These are phyloP conservation scores for Myotis findleyi DNA, from an alignment of 2,797 vertebrate species.

Conservation along the genomic window DNA sequence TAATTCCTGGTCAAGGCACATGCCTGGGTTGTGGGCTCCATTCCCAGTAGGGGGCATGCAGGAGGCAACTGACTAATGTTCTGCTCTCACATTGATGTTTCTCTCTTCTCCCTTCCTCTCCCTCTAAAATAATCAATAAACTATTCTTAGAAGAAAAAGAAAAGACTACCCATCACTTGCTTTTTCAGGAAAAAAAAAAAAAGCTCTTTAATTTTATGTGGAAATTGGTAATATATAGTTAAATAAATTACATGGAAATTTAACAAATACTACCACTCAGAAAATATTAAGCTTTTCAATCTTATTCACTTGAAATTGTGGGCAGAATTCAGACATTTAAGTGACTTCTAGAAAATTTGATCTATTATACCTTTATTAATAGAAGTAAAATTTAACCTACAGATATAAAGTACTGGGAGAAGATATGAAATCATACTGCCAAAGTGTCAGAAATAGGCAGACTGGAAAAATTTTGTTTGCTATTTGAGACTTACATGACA, in stretches of 20 bases:
- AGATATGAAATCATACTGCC: not conserved
- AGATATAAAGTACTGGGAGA: not conserved
- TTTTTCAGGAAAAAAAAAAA: not conserved
- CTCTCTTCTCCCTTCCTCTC: too few species aligned
- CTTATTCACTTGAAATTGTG: not conserved
- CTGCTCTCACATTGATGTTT: too few species aligned
- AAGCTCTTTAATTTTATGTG: conserved; percentile 19
- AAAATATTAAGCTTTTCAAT: conserved; percentile 9
- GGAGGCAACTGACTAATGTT: too few species aligned
- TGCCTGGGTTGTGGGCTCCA: too few species aligned
- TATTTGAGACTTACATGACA: not conserved
- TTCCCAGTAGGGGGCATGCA: too few species aligned
- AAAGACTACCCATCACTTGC: not conserved
- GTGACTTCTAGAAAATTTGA: not conserved
- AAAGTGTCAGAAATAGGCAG: not conserved
- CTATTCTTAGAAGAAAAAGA: too few species aligned
- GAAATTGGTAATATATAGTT: conserved; percentile 39
- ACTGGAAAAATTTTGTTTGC: not conserved
- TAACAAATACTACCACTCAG: not conserved
- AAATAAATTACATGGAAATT: conserved; percentile 30
- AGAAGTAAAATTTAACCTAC: not conserved
- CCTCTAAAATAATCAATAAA: too few species aligned
- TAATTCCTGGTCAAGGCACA: too few species aligned
- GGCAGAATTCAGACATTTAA: conserved; percentile 16
- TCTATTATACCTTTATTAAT: not conserved